A percentile compares a stretch with the other conserved stretches of the same genome.
Evolutionary conservation across 2,797 vertebrate genomes (phyloP).

Genomic region (Hippopotamyrus pictus): DNA sequence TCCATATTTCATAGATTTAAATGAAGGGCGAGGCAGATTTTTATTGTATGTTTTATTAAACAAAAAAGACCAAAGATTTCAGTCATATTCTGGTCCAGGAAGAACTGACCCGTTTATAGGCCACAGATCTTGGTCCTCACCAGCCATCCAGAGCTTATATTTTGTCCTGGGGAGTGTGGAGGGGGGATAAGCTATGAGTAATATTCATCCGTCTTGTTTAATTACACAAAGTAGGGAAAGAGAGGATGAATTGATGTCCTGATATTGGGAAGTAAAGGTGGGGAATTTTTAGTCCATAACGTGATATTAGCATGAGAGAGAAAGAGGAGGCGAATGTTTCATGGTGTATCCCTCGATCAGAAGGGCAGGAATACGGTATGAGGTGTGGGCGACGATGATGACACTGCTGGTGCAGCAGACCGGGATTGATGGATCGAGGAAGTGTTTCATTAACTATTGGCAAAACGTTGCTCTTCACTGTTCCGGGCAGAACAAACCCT

Average conservation of each 20-base stretch:
- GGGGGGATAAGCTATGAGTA: background rate
- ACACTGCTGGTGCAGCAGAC: conserved; percentile 22
- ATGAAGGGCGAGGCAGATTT: background rate
- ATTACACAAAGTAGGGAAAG: background rate
- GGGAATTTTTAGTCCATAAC: background rate
- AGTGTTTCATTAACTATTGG: conserved; percentile 43
- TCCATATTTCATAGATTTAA: background rate
- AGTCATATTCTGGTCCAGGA: background rate
- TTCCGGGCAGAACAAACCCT: conserved; percentile 34
- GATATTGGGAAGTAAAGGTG: conserved; percentile 12
- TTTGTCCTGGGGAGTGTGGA: background rate
- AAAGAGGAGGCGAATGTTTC: background rate
- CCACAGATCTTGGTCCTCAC: background rate
- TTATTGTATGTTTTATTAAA: background rate
- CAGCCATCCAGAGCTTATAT: background rate
- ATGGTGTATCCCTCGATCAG: conserved; percentile 20
- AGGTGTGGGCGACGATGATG: conserved; percentile 23
- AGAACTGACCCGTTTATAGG: background rate
- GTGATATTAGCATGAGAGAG: background rate
- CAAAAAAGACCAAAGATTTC: background rate
- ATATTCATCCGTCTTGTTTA: background rate
- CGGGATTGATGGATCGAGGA: conserved; percentile 41
- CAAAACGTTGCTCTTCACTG: conserved; percentile 32
- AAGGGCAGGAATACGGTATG: conserved; percentile 24
- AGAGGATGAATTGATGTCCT: background rate